Evolutionary conservation across 2,888 invertebrate species (phyloP).

Genomic region (Eudemis profundana): DNA sequence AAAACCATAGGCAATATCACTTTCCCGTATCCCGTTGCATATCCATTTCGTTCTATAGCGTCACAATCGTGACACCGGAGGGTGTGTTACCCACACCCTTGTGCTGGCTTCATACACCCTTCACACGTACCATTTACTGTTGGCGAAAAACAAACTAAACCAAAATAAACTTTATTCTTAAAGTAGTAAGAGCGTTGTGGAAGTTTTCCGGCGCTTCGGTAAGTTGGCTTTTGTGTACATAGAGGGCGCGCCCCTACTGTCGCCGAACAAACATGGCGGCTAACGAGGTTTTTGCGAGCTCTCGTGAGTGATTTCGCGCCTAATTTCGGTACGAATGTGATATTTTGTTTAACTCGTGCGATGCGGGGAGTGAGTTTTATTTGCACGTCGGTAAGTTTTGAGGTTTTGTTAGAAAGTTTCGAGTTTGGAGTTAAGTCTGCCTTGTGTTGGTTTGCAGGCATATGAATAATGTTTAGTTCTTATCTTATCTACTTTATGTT

Average conservation of each 20-base stretch:
- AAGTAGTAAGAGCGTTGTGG: constrained; percentile 33
- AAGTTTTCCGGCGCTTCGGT: constrained; percentile 36
- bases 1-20: constrained; percentile 63
- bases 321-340: constrained; percentile 65
- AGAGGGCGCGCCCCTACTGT: constrained; percentile 83
- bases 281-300: constrained; percentile 82
- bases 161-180: constrained; percentile 55
- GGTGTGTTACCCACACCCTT: constrained; percentile 79
- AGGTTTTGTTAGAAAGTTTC: constrained; percentile 10
- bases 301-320: constrained; percentile 83
- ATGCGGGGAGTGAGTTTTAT: constrained; percentile 1
- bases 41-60: constrained; percentile 80
- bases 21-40: constrained; percentile 77
- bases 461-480: too few species aligned
- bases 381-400: constrained; percentile 5
- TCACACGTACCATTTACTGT: constrained; percentile 58
- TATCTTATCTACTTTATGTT: too few species aligned
- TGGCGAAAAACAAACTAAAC: constrained; percentile 35
- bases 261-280: constrained; percentile 82
- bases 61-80: constrained; percentile 76
- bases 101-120: constrained; percentile 73
- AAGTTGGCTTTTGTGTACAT: constrained; percentile 76
- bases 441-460: background rate
- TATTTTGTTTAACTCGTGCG: constrained; percentile 31
- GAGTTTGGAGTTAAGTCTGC: constrained; percentile 9